Conservation (phyloP, 2,797 vertebrate genomes). For the Bradypus variegatus region DNA sequence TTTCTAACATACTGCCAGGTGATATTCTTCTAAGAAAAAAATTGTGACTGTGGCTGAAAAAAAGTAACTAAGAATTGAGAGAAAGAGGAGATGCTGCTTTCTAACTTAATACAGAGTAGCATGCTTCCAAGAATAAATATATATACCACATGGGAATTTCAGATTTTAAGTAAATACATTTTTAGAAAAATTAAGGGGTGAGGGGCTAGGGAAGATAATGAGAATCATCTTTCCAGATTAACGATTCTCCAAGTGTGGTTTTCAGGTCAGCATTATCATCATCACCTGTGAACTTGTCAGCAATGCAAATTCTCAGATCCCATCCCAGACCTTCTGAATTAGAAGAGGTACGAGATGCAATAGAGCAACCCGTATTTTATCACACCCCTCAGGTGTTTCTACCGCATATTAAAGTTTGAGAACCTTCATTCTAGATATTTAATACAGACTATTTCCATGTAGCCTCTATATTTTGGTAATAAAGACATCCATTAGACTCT, state of each 20-base stretch:
- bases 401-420: neutral
- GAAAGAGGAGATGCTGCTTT: neutral
- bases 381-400: neutral
- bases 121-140: neutral
- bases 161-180: neutral
- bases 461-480: neutral
- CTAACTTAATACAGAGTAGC: neutral
- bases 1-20: neutral
- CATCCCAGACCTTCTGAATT: neutral
- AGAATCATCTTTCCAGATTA: neutral
- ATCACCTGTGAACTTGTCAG: neutral
- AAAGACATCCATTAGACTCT: neutral
- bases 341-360: neutral
- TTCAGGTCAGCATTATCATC: neutral
- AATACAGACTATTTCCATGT: slow-evolving; percentile 2
- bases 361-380: neutral
- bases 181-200: neutral
- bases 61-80: neutral
- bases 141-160: neutral
- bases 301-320: neutral
- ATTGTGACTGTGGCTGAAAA: neutral
- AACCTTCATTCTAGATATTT: neutral
- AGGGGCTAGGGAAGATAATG: neutral
- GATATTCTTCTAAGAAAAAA: neutral
- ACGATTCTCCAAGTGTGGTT: neutral